Conservation (phyloP, 37 sponge, comb jelly and placozoan genomes). For the Agelas oroides region DNA sequence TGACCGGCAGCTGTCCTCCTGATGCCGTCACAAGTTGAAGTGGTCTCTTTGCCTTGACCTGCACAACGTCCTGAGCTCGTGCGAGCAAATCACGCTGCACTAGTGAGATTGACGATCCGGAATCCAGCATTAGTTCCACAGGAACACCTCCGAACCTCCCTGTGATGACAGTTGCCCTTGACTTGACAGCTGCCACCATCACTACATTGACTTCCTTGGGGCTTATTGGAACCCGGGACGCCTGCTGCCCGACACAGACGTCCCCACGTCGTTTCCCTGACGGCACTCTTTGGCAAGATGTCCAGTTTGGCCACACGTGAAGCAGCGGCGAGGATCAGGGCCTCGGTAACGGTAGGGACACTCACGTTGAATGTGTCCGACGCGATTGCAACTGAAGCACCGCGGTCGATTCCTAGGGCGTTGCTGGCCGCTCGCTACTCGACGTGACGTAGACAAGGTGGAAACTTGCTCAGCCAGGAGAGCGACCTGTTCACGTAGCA, state of each 20-base stretch:
- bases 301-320: constrained; percentile 12
- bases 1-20: constrained; percentile 41
- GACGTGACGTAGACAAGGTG: constrained; percentile 5
- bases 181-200: constrained; percentile 11
- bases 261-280: constrained; percentile 60
- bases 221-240: constrained; percentile 18
- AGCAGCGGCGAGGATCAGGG: neutral
- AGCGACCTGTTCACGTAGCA: constrained; percentile 21
- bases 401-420: neutral
- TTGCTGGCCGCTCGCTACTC: neutral
- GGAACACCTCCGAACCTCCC: constrained; percentile 19
- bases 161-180: neutral
- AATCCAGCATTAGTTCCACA: constrained; percentile 57
- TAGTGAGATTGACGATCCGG: constrained; percentile 49
- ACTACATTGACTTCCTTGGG: neutral
- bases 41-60: neutral
- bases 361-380: constrained; percentile 34
- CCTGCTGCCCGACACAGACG: constrained; percentile 37
- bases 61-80: too few species aligned
- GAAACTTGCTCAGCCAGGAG: constrained; percentile 51
- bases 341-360: constrained; percentile 10
- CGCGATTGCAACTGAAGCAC: constrained; percentile 15
- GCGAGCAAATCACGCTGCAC: neutral
- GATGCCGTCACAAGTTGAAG: constrained; percentile 55
- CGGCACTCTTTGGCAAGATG: constrained; percentile 26